Conservation (phyloP, 2,888 invertebrate genomes). For the Cotesia congregata region DNA sequence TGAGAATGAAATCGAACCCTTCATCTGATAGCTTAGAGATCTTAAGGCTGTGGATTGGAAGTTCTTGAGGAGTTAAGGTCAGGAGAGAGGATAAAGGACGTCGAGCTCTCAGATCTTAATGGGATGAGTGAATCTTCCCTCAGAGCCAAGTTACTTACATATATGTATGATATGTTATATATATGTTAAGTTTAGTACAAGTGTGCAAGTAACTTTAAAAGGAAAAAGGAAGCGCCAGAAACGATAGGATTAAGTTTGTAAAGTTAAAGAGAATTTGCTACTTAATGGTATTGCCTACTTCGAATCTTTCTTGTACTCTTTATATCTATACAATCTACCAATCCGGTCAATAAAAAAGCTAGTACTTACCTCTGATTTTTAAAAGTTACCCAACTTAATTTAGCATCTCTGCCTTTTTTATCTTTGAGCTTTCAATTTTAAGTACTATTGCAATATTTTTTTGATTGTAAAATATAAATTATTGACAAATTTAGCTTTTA, state of each 20-base stretch:
- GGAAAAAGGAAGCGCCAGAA: conserved; percentile 44
- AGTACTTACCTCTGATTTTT: neutral
- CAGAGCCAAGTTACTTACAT: neutral
- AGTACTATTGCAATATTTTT: neutral
- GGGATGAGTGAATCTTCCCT: conserved; percentile 1
- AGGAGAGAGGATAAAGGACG: conserved; percentile 18
- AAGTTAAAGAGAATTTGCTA: conserved; percentile 53
- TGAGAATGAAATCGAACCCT: neutral
- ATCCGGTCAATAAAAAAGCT: neutral
- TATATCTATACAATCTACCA: neutral
- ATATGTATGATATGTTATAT: neutral
- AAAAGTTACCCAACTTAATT: conserved; percentile 53
- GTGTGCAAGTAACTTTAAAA: conserved; percentile 17
- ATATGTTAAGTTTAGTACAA: neutral
- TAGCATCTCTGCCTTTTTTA: conserved; percentile 49
- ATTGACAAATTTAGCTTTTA: no score
- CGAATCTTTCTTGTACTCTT: conserved; percentile 35
- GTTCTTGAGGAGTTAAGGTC: conserved; percentile 16
- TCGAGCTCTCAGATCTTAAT: neutral
- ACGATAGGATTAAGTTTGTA: conserved; percentile 57
- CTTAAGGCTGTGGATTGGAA: neutral
- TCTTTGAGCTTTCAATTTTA: conserved; percentile 28
- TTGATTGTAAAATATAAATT: no score
- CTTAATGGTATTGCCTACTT: conserved; percentile 62
- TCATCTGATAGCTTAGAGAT: neutral